Evolutionary conservation across 2,113 vertebrate species (phyloP), one percentile per base, ranked within the genome.

Genomic region (Bufo bufo): DNA sequence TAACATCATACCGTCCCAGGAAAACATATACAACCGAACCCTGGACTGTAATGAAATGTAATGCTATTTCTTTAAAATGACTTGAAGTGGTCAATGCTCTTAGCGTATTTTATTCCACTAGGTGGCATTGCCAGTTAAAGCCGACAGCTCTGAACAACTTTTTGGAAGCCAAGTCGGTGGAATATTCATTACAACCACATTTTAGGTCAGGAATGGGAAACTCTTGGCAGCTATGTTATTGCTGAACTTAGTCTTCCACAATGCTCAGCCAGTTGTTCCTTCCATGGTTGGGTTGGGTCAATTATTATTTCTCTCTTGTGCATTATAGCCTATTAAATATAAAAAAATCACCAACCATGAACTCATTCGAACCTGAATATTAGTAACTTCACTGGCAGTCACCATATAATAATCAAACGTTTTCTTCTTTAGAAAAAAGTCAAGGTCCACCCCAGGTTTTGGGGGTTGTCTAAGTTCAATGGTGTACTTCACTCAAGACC

Each of bases 151-250:
- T n/a, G 14, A 54, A 6, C 6, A 4, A n/a, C 19, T 47, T 11
- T 69, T 69, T 16, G 4, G 20, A 52, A 6, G 1, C n/a, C 49
- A 12, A 11, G 54, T 84, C 47, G 54, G n/a, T 14, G n/a, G 47
- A 66, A 54, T 50, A 71, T 84, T 71, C 63, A 43, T 23, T 69
- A 13, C 14, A 84, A 84, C 49, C 82, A 54, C 65, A 71, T 84
- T 84, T 65, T 71, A 84, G 82, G 82, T 84, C 82, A 84, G 47
- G n/a, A 83, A 69, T 52, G 47, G 50, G 16, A 69, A 84, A 84
- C 13, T 17, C 23, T 84, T 84, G 63, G 63, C 49, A 84, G 65
- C 6, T 66, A 33, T 43, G 12, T 12, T 83, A 16, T 54, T 54
- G 10, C 59, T n/a, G n/a, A 52, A 83, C 17, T 66, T 23, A 11